Evolutionary conservation across 2,797 vertebrate genomes (phyloP).

Genomic region (Enteromius unitaeniatus): DNA sequence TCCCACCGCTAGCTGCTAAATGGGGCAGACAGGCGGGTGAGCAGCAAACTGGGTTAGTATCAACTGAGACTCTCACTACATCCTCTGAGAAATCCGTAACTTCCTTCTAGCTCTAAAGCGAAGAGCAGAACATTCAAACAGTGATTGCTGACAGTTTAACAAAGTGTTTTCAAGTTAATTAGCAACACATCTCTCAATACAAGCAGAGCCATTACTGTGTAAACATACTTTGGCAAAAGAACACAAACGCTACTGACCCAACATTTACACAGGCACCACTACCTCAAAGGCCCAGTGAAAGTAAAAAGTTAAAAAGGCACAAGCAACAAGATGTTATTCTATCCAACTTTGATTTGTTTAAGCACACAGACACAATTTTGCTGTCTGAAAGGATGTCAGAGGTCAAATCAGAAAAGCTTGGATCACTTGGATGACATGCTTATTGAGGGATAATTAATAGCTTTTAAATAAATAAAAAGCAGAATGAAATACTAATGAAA

Average conservation of each 20-base stretch:
- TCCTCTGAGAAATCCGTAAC: slow-evolving; percentile 18
- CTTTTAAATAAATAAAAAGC: background rate
- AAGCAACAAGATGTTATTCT: background rate
- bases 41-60: slow-evolving; percentile 8
- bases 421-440: background rate
- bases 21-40: slow-evolving; percentile 14
- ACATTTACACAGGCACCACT: slow-evolving; percentile 38
- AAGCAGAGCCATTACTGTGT: slow-evolving; percentile 46
- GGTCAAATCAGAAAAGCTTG: background rate
- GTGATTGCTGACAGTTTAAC: slow-evolving; percentile 44
- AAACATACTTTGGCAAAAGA: slow-evolving; percentile 42
- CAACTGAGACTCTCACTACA: slow-evolving; percentile 13
- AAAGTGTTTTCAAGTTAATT: slow-evolving; percentile 40
- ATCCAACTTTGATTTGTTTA: background rate
- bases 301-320: background rate
- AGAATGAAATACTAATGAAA: too few species aligned
- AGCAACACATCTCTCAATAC: slow-evolving; percentile 33
- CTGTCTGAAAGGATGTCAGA: background rate
- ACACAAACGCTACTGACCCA: slow-evolving; percentile 36
- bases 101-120: slow-evolving; percentile 30
- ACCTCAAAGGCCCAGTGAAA: background rate
- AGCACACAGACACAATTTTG: background rate
- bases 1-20: slow-evolving; percentile 40
- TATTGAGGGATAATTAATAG: background rate
- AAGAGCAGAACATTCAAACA: slow-evolving; percentile 5